These are phyloP conservation scores for Linyphia triangularis DNA, from an alignment of 2,888 invertebrate species.

Conservation along the genomic window DNA sequence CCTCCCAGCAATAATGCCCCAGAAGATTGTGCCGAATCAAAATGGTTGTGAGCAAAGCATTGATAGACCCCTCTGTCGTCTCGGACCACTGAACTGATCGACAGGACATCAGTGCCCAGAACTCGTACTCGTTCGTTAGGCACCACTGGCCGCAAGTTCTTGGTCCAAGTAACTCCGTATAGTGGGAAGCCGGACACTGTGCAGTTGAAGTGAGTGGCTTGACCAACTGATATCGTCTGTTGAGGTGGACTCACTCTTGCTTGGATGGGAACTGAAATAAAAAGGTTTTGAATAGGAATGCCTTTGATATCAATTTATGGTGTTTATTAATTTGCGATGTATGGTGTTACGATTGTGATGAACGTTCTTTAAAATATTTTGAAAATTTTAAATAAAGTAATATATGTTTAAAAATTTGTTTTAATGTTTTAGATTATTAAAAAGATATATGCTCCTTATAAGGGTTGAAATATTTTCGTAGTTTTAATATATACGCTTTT, in stretches of 20 bases:
- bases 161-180: slow-evolving; percentile 70
- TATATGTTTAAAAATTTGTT: too few species aligned
- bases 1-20: slow-evolving; percentile 90
- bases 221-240: slow-evolving; percentile 69
- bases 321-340: too few species aligned
- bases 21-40: slow-evolving; percentile 91
- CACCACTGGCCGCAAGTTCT: slow-evolving; percentile 68
- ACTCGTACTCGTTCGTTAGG: slow-evolving; percentile 72
- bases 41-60: slow-evolving; percentile 91
- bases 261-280: slow-evolving; percentile 65
- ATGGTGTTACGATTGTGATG: too few species aligned
- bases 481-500: too few species aligned
- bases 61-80: slow-evolving; percentile 82
- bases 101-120: slow-evolving; percentile 72
- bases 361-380: too few species aligned
- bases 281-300: neutral
- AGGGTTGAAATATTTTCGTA: too few species aligned
- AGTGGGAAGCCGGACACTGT: slow-evolving; percentile 72
- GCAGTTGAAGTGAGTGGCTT: slow-evolving; percentile 73
- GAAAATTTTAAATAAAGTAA: too few species aligned
- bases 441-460: too few species aligned
- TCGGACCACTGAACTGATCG: slow-evolving; percentile 75
- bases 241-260: slow-evolving; percentile 63
- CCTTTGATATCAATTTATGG: too few species aligned
- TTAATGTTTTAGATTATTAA: too few species aligned